Evolutionary conservation across 2,888 invertebrate genomes (phyloP), one percentile per base, ranked within the genome.

Genomic region (Cryptophagus acutangulus): DNA sequence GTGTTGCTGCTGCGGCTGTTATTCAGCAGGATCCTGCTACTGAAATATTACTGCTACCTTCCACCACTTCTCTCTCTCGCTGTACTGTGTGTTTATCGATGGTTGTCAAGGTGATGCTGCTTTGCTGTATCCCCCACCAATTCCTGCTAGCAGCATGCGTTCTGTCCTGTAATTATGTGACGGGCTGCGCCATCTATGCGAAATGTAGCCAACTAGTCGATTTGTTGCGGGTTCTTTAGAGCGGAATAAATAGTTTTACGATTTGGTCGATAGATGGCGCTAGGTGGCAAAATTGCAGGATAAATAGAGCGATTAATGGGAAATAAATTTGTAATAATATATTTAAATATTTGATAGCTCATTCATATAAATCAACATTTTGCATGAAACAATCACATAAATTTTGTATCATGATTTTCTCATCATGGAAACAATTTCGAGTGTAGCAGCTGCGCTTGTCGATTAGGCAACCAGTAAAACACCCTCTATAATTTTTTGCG

Each of bases 31-130:
- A n/a, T n/a, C n/a, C n/a, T n/a, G n/a, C n/a, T n/a, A n/a, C n/a
- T n/a, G n/a, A n/a, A n/a, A n/a, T n/a, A n/a, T n/a, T n/a, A n/a
- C n/a, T n/a, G n/a, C n/a, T n/a, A n/a, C n/a, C n/a, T n/a, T n/a
- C n/a, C n/a, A n/a, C n/a, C 16, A 38, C 43, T 44, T 41, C 26
- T 33, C 25, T 28, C 26, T 4, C 33, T 43, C 13, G n/a, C 34
- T 40, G 6, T 41, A 44, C 34, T 41, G 17, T 1, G n/a, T 26
- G 29, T 18, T 20, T 8, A 29, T 40, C 46, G 58, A 42, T 56
- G 62, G 65, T 66, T 63, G 61, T 58, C 66, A 65, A 65, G 67
- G 66, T 63, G 60, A 65, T 54, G 59, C 17, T 6, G n/a, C n/a
- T n/a, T n/a, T n/a, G n/a, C n/a, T n/a, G n/a, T n/a, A n/a, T 13